These are phyloP conservation scores for Pristiophorus japonicus DNA, from an alignment of 2,113 vertebrate species.

Conservation along the genomic window DNA sequence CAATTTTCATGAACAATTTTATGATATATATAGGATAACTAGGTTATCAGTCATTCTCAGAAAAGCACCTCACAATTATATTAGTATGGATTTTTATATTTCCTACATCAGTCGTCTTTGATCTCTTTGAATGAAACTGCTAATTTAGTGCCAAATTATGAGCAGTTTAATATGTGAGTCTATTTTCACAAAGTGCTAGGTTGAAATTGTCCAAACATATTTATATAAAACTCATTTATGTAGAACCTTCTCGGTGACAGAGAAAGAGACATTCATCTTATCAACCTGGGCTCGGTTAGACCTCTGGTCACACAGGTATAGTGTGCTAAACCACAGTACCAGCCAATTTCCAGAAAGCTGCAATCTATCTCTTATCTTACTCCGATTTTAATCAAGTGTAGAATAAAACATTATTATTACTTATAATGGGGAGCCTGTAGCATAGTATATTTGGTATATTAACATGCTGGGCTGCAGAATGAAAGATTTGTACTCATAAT, in stretches of 20 bases:
- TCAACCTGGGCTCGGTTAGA: not conserved
- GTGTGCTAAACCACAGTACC: not conserved
- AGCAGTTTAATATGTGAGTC: not conserved
- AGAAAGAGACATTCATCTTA: not conserved
- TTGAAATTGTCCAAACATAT: conserved; percentile 5
- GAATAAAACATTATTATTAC: not conserved
- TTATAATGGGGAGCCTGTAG: not conserved
- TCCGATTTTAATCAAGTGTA: not conserved
- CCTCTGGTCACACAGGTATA: not conserved
- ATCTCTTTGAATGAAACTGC: not conserved
- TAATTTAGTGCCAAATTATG: not conserved
- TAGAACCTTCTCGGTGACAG: no score
- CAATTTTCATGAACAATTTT: not conserved
- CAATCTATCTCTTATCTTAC: not conserved
- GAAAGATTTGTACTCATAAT: not conserved
- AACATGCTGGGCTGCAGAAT: not conserved
- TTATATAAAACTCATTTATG: not conserved
- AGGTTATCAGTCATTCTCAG: not conserved
- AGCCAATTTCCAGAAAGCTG: not conserved
- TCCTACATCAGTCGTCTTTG: not conserved
- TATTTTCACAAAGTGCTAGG: not conserved
- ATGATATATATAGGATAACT: not conserved
- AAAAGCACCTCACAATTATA: not conserved
- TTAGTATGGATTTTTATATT: not conserved
- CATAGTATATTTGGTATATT: conserved; percentile 11